Evolutionary conservation across 2,888 invertebrate genomes (phyloP).

Genomic region (Rhagonycha lutea): DNA sequence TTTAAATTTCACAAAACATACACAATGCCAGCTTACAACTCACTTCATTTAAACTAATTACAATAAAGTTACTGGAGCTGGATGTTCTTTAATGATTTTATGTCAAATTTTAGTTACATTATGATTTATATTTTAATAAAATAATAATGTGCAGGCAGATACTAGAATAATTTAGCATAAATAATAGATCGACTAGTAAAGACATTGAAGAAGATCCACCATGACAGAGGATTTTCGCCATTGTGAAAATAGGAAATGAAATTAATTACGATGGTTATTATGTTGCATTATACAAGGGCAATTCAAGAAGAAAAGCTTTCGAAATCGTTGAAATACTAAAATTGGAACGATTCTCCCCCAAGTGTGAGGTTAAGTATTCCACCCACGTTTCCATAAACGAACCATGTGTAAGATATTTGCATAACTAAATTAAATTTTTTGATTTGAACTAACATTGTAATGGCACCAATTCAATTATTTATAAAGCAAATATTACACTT

Average conservation of each 20-base stretch:
- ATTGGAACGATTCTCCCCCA: neutral
- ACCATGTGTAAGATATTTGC: neutral
- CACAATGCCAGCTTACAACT: neutral
- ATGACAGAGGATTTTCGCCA: neutral
- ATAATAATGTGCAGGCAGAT: neutral
- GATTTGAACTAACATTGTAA: neutral
- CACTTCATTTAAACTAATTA: conserved; percentile 1
- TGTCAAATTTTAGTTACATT: neutral
- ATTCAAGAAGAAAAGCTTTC: neutral
- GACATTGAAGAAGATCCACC: neutral
- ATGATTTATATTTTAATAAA: neutral
- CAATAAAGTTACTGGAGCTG: neutral
- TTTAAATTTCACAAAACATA: neutral
- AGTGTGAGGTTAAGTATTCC: neutral
- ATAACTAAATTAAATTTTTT: neutral
- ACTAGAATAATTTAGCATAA: neutral
- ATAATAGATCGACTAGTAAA: neutral
- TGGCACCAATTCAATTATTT: neutral
- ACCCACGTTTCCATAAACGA: neutral
- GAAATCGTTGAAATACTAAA: neutral
- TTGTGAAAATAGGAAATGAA: neutral
- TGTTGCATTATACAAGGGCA: neutral
- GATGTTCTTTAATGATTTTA: neutral
- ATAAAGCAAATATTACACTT: neutral
- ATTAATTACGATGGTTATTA: neutral